phyloP scores from a whole-genome alignment of 2,888 invertebrate genomes.

The Sesia bembeciformis region DNA sequence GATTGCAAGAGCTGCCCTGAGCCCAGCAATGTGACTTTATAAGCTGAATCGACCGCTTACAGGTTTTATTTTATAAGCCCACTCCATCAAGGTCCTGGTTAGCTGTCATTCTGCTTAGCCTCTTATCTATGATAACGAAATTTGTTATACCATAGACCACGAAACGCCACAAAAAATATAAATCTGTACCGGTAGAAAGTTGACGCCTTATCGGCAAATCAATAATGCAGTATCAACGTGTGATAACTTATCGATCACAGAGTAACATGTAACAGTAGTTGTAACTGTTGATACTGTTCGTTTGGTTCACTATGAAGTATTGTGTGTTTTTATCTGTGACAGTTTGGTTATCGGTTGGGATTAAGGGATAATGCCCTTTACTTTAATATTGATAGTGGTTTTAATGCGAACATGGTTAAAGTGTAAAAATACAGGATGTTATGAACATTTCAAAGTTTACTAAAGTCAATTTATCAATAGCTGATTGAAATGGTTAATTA shows the following conservation, averaged over 20 bases:
- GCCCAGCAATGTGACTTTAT: no score
- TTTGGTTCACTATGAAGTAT: neutral
- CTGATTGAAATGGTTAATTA: no score
- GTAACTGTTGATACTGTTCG: neutral
- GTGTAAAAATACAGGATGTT: no score
- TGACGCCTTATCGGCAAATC: slow-evolving; percentile 51
- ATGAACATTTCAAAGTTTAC: no score
- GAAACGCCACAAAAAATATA: slow-evolving; percentile 25
- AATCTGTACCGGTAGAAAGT: slow-evolving; percentile 53
- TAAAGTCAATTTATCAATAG: no score
- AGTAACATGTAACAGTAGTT: neutral
- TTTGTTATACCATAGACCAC: neutral
- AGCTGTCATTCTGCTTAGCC: no score
- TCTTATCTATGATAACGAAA: no score
- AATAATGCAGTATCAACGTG: slow-evolving; percentile 51
- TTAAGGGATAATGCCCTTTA: neutral
- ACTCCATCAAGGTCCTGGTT: no score
- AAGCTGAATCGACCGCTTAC: no score
- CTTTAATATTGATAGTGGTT: neutral
- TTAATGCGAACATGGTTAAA: no score
- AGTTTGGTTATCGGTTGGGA: neutral
- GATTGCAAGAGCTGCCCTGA: no score
- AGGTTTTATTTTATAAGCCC: no score
- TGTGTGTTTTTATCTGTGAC: neutral
- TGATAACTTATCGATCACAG: slow-evolving; percentile 27